Percentiles rank a stretch among this genome's conserved stretches.
Conservation (phyloP, 2,113 vertebrate genomes). For the Grammomys dolichurus region DNA sequence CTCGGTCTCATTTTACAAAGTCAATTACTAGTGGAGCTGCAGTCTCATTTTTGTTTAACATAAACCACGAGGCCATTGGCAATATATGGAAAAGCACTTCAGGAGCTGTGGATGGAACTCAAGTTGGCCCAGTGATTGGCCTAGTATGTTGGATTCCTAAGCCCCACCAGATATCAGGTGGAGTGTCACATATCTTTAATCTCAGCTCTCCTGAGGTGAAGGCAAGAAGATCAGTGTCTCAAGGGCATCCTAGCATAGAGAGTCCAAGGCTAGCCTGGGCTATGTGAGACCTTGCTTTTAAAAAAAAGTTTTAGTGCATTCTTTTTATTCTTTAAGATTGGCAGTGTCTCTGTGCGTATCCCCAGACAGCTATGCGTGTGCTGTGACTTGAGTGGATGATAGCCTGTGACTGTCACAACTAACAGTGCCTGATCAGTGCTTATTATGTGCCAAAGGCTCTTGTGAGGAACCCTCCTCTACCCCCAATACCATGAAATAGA, state of each 20-base stretch:
- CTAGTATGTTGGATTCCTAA: neutral
- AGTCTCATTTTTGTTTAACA: neutral
- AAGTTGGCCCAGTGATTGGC: neutral
- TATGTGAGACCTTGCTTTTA: neutral
- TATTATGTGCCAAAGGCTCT: neutral
- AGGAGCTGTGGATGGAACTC: neutral
- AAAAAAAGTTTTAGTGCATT: neutral
- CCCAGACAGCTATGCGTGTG: neutral
- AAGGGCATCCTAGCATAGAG: neutral
- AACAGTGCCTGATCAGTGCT: neutral
- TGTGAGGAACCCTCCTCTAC: neutral
- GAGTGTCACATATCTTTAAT: neutral
- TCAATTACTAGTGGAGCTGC: accelerated
- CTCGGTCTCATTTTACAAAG: neutral
- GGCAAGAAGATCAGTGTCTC: neutral
- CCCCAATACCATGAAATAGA: neutral
- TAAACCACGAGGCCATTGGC: neutral
- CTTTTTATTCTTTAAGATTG: slow-evolving; percentile 52
- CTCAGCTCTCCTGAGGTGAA: too few species aligned
- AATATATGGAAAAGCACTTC: neutral
- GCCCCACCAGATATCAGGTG: neutral
- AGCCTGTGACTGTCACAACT: neutral
- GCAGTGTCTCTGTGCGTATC: slow-evolving; percentile 60
- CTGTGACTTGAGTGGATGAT: neutral
- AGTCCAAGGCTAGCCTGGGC: neutral